Evolutionary conservation across 2,797 vertebrate species (phyloP), one percentile per base, ranked within the genome.

Genomic region (Ptychobarbus kaznakovi): DNA sequence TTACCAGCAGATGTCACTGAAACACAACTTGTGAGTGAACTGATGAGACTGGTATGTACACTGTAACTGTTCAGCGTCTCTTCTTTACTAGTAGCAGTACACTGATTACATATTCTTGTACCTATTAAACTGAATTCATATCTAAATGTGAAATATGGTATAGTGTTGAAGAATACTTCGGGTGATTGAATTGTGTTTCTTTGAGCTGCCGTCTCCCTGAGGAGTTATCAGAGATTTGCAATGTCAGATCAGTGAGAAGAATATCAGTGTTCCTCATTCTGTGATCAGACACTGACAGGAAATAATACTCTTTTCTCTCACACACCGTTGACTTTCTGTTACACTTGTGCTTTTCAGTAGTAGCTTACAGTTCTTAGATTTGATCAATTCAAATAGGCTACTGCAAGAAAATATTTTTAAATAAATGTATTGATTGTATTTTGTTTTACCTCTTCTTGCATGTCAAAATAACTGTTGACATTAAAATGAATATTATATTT

Each of bases 1-100:
- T 44, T 20, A 35, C 68, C 88, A 89, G 25, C 16, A 89, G 86
- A 77, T 84, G 88, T 69, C 86, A 75, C 80, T 74, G 8, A 80
- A 85, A 82, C 82, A 49, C 40, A 49, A 18, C 6, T 25, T 13
- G 18, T 58, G 40, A 32, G 8, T 44, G 38, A 72, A 68, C 3
- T 15, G 51, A 70, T 22, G 4, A 25, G 28, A 10, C n/a, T 40
- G n/a, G n/a, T 10, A 5, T 32, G 32, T 32, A 32, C 42, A 46
- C 42, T 58, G 35, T 4, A 8, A 20, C 20, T 0, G 13, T 78
- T 40, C 7, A 40, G 35, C 18, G 3, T 58, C 6, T 40, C 9
- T 22, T 49, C 42, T 74, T 16, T 32, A 4, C 20, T 13, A 42
- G 35, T 13, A 42, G 35, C 12, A 16, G 9, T 42, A 12, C n/a